phyloP scores from a whole-genome alignment of 2,888 invertebrate species.

The Eulithis testata region DNA sequence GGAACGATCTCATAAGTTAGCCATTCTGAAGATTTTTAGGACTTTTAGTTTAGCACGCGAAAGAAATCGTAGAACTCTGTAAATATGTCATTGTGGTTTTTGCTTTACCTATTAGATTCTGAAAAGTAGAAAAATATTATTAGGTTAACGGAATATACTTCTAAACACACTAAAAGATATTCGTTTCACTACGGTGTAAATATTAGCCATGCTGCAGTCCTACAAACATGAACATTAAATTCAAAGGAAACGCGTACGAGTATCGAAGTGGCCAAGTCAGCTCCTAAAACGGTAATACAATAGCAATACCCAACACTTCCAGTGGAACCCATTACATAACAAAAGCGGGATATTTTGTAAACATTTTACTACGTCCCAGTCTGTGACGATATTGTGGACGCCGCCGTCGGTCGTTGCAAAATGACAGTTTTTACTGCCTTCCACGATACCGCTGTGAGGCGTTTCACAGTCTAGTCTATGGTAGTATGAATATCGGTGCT shows the following conservation, averaged over 20 bases:
- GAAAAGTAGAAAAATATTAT: too few species aligned
- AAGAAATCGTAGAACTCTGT: too few species aligned
- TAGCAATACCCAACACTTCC: constrained; percentile 70
- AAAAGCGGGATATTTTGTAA: constrained; percentile 79
- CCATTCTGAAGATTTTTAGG: too few species aligned
- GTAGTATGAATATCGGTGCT: constrained; percentile 24
- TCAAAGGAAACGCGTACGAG: constrained; percentile 25
- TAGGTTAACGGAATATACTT: too few species aligned
- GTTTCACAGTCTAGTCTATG: constrained; percentile 52
- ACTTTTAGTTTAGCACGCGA: too few species aligned
- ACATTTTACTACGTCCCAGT: constrained; percentile 80
- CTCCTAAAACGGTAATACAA: constrained; percentile 69
- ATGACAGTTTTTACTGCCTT: constrained; percentile 78
- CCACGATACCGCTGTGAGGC: constrained; percentile 63
- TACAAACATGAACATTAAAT: constrained; percentile 19
- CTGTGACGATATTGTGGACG: constrained; percentile 80
- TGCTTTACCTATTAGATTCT: too few species aligned
- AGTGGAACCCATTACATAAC: constrained; percentile 67
- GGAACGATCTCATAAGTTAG: too few species aligned
- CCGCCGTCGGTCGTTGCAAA: constrained; percentile 70
- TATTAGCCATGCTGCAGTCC: constrained; percentile 1
- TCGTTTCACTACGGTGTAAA: too few species aligned
- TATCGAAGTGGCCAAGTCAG: constrained; percentile 54
- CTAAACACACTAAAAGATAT: too few species aligned
- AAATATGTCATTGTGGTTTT: too few species aligned